Conservation (phyloP, 2,113 vertebrate species). For the Penelope pileata region DNA sequence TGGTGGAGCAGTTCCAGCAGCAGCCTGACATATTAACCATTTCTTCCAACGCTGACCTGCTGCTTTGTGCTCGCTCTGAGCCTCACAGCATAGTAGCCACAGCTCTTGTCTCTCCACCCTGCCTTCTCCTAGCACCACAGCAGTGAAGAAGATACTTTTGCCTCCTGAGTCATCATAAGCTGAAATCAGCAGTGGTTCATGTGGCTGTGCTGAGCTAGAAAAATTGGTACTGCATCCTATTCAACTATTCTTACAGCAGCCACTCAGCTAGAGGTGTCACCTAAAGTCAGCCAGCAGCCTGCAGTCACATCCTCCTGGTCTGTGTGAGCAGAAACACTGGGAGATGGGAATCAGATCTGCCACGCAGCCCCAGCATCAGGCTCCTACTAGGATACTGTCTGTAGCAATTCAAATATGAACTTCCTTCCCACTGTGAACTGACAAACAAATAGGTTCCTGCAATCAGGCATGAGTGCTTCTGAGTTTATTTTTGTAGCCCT, state of each 20-base stretch:
- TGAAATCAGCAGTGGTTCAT: background rate
- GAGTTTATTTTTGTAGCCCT: slow-evolving; percentile 12
- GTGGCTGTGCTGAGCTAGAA: background rate
- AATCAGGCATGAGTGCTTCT: slow-evolving; percentile 10
- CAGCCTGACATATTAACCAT: accelerated
- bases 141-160: background rate
- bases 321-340: background rate
- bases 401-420: background rate
- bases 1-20: background rate
- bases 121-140: background rate
- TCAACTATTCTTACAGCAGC: background rate
- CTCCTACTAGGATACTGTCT: background rate
- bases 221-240: background rate
- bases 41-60: background rate
- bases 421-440: slow-evolving; percentile 1
- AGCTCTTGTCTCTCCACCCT: background rate
- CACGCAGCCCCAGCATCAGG: background rate
- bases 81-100: background rate
- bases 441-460: slow-evolving; percentile 22
- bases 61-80: background rate
- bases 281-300: background rate
- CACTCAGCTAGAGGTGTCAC: too few relatives aligned
- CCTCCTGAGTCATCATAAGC: background rate
- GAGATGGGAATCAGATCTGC: background rate
- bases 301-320: background rate